A percentile compares a stretch with the other conserved stretches of the same genome.
Evolutionary conservation across 2,113 vertebrate species (phyloP).

Genomic region (Anoura caudifer): DNA sequence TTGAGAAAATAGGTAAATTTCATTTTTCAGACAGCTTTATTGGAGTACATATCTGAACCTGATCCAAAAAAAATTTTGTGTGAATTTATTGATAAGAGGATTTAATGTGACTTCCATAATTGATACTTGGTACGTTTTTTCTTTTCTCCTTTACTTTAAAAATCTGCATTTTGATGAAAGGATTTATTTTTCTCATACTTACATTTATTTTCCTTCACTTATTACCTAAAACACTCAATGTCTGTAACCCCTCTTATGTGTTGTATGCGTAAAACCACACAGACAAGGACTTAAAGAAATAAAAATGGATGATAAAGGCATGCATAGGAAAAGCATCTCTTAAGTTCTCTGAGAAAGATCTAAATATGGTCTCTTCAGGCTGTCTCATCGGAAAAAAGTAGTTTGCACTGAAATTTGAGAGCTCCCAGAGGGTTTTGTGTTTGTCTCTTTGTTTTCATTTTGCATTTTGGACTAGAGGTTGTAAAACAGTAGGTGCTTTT

Average conservation of each 20-base stretch:
- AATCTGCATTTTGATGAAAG: slow-evolving; percentile 13
- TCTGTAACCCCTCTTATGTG: background rate
- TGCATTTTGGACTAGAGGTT: background rate
- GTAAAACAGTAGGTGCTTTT: slow-evolving; percentile 17
- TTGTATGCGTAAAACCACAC: slow-evolving; percentile 16
- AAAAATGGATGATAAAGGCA: slow-evolving; percentile 14
- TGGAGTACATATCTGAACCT: background rate
- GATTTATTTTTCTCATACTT: slow-evolving; percentile 31
- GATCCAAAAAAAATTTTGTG: slow-evolving; percentile 29
- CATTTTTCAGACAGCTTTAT: slow-evolving; percentile 22
- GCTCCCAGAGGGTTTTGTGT: background rate
- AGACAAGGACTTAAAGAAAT: slow-evolving; percentile 29
- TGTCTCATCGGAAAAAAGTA: slow-evolving; percentile 4
- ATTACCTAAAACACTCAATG: background rate
- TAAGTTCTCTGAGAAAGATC: background rate
- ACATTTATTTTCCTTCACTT: slow-evolving; percentile 32
- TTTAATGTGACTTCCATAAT: background rate
- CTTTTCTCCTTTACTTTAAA: slow-evolving; percentile 14
- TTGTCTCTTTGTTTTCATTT: slow-evolving; percentile 4
- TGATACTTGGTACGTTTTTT: slow-evolving; percentile 19
- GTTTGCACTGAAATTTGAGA: slow-evolving; percentile 28
- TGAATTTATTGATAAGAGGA: slow-evolving; percentile 13
- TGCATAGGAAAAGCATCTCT: background rate
- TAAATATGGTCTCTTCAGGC: background rate
- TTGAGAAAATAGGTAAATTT: slow-evolving; percentile 37